Conservation (phyloP, 92 coral and sea anemone species). For the Metridium senile region DNA sequence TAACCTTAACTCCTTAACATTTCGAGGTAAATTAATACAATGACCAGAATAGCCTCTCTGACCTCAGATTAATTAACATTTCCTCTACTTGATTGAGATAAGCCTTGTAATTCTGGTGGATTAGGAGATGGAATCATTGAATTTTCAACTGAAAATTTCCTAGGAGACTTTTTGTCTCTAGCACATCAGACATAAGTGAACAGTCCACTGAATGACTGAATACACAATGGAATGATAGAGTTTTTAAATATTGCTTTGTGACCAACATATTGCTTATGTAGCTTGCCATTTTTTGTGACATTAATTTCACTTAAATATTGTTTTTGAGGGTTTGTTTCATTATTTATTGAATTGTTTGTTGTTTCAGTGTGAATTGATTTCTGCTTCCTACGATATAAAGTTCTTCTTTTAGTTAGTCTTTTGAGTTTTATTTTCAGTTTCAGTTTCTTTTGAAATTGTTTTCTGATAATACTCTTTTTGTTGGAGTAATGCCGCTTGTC, state of each 20-base stretch:
- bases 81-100: not conserved
- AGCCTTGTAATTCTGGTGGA: not conserved
- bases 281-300: constrained; percentile 31
- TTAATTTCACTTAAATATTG: constrained; percentile 34
- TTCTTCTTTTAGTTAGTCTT: constrained; percentile 11
- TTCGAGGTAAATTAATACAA: constrained; percentile 62
- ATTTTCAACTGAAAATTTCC: constrained; percentile 10
- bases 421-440: not conserved
- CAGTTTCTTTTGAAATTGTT: constrained; percentile 30
- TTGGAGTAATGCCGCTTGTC: constrained; percentile 28
- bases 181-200: constrained; percentile 42
- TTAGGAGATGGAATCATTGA: constrained; percentile 51
- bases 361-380: no score
- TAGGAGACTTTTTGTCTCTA: constrained; percentile 55
- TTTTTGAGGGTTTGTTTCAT: constrained; percentile 23
- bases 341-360: no score
- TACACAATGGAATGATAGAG: constrained; percentile 20
- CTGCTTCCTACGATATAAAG: no score
- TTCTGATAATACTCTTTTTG: constrained; percentile 18
- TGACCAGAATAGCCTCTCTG: constrained; percentile 70
- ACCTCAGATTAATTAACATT: constrained; percentile 31
- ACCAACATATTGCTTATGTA: constrained; percentile 49
- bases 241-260: constrained; percentile 37
- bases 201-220: constrained; percentile 20
- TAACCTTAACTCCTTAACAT: constrained; percentile 63